Base-by-base conservation (phyloP, 1,140 invertebrate genomes). In the Daktulosphaira vitifoliae region DNA sequence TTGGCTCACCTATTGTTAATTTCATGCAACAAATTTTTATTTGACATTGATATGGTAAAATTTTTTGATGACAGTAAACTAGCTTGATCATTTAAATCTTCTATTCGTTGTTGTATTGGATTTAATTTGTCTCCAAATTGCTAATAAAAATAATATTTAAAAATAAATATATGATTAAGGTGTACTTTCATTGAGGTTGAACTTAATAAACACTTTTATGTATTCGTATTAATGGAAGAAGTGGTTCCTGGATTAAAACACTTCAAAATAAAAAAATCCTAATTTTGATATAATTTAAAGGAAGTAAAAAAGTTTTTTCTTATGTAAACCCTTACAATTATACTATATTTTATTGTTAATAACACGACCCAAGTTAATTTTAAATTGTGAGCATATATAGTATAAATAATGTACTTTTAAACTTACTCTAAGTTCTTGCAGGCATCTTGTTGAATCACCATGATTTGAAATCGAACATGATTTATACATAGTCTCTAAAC, bases 1-100 rank as follows among this genome's bases (percentile, higher is more conserved):
- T 20, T 39, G 22, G 15, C 20, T 70, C 73, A 88, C 86, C 89
- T 86, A 20, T 85, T 84, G 73, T 90, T 92, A 66, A 91, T 81
- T 75, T 92, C 89, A 73, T 93, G 89, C 49, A 92, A 81, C 75
- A 84, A 82, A 29, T 81, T 81, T 46, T 85, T 73, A 66, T 84
- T 76, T 62, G 82, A 81, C 44, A 83, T 81, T 37, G 84, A 82
- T 66, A 87, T 78, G 67, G 85, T 80, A 67, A 87, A 81, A 71
- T 82, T 81, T 68, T 76, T 81, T 8, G 77, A 79, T 44, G 80
- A 78, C 70, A 86, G 80, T 53, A 86, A 76, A 78, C 86, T 84
- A 20, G 88, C 89, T 69, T 88, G 85, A 73, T 89, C 87, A 73
- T 91, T 90, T 37, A 89, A 82, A 68, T 88, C 81, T 74, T 88